Evolutionary conservation across 2,797 vertebrate genomes (phyloP).

Genomic region (Fistularia commersonii): DNA sequence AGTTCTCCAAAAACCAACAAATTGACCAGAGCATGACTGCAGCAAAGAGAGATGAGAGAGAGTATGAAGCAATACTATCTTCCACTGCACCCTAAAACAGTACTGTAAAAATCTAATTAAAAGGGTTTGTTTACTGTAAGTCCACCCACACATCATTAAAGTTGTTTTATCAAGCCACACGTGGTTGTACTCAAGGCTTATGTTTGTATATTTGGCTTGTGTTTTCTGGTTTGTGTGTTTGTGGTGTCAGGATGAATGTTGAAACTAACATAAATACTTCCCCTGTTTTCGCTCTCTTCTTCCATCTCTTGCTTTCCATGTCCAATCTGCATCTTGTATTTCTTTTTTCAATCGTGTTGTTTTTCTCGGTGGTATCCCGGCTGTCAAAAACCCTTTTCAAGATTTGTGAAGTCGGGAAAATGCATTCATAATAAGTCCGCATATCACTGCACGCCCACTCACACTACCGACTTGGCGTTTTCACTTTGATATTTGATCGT

Average conservation of each 20-base stretch:
- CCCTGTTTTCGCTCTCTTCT: constrained; percentile 10
- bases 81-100: constrained; percentile 48
- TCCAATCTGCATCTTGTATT: constrained; percentile 19
- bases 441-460: not conserved
- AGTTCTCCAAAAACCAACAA: constrained; percentile 42
- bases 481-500: not conserved
- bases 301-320: constrained; percentile 5
- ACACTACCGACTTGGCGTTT: not conserved
- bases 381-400: not conserved
- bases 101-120: constrained; percentile 59
- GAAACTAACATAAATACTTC: constrained; percentile 41
- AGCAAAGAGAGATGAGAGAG: constrained; percentile 49
- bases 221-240: constrained; percentile 41
- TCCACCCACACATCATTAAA: constrained; percentile 59
- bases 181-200: constrained; percentile 41
- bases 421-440: constrained; percentile 4
- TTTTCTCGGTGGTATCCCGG: constrained; percentile 7
- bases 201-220: constrained; percentile 49
- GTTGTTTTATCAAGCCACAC: constrained; percentile 57
- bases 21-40: constrained; percentile 58
- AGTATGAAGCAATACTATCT: constrained; percentile 47
- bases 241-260: constrained; percentile 40
- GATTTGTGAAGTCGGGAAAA: constrained; percentile 13
- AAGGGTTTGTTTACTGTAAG: constrained; percentile 61
- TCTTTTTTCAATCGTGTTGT: constrained; percentile 15